Evolutionary conservation across 2,888 invertebrate genomes (phyloP), one percentile per base, ranked within the genome.

Genomic region (Alcis repandata): DNA sequence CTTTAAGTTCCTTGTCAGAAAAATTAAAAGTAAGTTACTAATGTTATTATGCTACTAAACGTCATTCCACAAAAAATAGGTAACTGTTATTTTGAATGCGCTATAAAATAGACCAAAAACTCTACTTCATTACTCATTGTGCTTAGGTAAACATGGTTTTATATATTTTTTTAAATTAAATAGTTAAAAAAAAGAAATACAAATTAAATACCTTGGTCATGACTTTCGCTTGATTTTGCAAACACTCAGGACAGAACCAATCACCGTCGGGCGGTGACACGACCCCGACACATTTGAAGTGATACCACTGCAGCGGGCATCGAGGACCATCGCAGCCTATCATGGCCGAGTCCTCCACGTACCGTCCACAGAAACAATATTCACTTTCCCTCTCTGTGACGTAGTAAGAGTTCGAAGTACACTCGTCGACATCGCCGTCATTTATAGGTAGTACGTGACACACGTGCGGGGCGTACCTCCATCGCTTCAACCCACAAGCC

Each of bases 231-330:
- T 71, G 59, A 15, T 59, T 58, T 63, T 73, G 71, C 6, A 65
- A 59, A 63, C 90, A 90, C 4, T 76, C 75, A 1, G 88, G 84
- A 64, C 90, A 90, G 1, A 83, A 69, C 90, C 91, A 91, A 38
- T 85, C 80, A 0, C 89, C 90, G 0, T 83, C 79, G 0, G 90
- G 90, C 0, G 86, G 75, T 1, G 76, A 68, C 0, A 62, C 72
- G 20, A 91, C 78, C 0, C 89, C 88, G 1, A 90, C 87, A 46
- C 90, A 90, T 4, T 76, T 51, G 56, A 87, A 90, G 49, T 90
- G 90, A 67, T 80, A 91, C 90, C 90, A 91, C 59, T 90, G 83
- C 2, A 78, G 56, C 0, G 27, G 51, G 58, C 90, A 91, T 0
- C 69, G 67, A 0, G 82, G 74, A 0, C 79, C 84, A 67, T 91